Evolutionary conservation across 2,113 vertebrate genomes (phyloP), one percentile per base, ranked within the genome.

Genomic region (Conger conger): DNA sequence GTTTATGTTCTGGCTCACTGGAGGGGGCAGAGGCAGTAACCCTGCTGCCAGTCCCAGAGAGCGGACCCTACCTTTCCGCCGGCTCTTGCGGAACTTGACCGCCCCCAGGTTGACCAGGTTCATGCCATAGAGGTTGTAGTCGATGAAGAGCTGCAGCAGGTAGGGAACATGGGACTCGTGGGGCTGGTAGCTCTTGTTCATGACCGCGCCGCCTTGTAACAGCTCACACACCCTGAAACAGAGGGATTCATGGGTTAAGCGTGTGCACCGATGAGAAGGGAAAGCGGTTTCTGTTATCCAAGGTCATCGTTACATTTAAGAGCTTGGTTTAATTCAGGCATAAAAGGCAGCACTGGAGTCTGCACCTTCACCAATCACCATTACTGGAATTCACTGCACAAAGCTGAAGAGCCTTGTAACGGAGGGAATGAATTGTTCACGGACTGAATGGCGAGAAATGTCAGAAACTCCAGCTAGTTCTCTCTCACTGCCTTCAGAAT

Each of bases 81-180:
- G 94, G 83, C 92, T 91, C 86, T 92, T 94, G 92, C 98, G 96
- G 94, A 99, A 99, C 94, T 98, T 99, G 86, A 99, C 96, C 37
- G 98, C 96, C 87, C 94, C 96, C 92, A 99, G 89, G 91, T 96
- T 96, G 87, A 99, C 90, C 94, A 99, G 94, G 94, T 99, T 99
- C 98, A 99, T 99, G 93, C 98, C 98, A 86, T 99, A 98, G 83
- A 99, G 95, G 91, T 99, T 99, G 95, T 99, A 99, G 94, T 99
- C 98, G 88, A 99, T 99, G 92, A 99, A 99, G 93, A 99, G 95
- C 89, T 99, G 98, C 83, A 99, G 97, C 91, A 99, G 96, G 96
- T 96, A 99, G 90, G 98, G 97, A 92, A 99, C 96, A 94, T 99
- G 98, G 77, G 97, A 97, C 94, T 99, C 98, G 42, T 99, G 97